A percentile compares a stretch with the other conserved stretches of the same genome.
Evolutionary conservation across 2,797 vertebrate genomes (phyloP).

Genomic region (Pitangus sulphuratus): DNA sequence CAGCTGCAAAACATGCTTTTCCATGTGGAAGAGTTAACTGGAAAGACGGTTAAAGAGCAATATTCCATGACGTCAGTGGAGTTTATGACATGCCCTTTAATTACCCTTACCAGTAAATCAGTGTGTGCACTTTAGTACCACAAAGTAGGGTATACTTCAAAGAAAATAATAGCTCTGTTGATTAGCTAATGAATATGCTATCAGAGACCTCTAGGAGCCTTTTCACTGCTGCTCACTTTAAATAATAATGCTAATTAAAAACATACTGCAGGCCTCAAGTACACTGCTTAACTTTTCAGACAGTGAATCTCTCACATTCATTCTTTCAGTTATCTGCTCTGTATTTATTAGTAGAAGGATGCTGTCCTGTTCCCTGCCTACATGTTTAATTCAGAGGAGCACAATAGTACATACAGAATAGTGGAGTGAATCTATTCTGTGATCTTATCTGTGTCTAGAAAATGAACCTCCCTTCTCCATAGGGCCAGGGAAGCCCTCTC

Average conservation of each 20-base stretch:
- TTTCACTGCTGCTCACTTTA: neutral
- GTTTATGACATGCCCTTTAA: slow-evolving; percentile 50
- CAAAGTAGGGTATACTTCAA: slow-evolving; percentile 40
- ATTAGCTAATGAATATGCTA: slow-evolving; percentile 41
- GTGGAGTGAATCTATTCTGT: neutral
- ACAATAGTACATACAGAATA: neutral
- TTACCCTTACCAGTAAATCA: slow-evolving; percentile 46
- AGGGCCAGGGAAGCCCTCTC: neutral
- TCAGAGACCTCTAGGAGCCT: neutral
- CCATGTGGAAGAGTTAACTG: slow-evolving; percentile 26
- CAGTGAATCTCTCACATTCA: neutral
- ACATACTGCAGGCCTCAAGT: neutral
- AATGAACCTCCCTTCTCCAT: neutral
- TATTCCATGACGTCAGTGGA: slow-evolving; percentile 45
- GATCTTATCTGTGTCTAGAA: neutral
- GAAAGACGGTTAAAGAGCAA: slow-evolving; percentile 26
- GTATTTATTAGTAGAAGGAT: neutral
- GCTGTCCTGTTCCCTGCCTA: neutral
- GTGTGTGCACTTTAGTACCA: slow-evolving; percentile 38
- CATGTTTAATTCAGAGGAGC: neutral
- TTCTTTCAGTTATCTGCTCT: neutral
- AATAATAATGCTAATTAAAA: slow-evolving; percentile 23
- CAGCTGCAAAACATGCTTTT: neutral
- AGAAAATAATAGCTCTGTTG: slow-evolving; percentile 16
- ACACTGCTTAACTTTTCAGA: neutral